A percentile compares a stretch with the other conserved stretches of the same genome.
Evolutionary conservation across 2,888 invertebrate species (phyloP).

Genomic region (Aphidius colemani): DNA sequence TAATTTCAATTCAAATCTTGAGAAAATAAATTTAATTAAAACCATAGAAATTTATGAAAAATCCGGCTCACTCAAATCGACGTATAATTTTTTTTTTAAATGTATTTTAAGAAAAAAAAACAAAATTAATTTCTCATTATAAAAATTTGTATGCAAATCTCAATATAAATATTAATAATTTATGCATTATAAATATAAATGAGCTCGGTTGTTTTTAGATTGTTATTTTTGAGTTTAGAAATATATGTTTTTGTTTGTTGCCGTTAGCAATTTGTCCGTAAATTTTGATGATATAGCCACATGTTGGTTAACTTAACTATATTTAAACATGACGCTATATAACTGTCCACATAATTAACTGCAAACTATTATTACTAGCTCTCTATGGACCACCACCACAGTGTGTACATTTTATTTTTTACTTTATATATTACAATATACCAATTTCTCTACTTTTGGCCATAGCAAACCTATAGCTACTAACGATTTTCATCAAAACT

Average conservation of each 20-base stretch:
- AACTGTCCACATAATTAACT: conserved; percentile 27
- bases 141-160: no score
- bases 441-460: conserved; percentile 18
- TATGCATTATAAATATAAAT: no score
- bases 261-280: conserved; percentile 23
- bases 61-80: conserved; percentile 12
- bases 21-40: conserved; percentile 44
- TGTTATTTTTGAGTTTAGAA: no score
- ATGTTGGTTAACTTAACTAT: conserved; percentile 4
- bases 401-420: no score
- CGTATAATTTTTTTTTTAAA: no score
- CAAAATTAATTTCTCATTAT: no score
- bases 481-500: conserved; percentile 8
- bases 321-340: not conserved
- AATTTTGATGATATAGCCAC: conserved; percentile 26
- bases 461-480: conserved; percentile 1
- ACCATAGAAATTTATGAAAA: conserved; percentile 36
- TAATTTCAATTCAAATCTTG: conserved; percentile 33
- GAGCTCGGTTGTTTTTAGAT: no score
- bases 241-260: not conserved
- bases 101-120: no score
- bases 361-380: conserved; percentile 28
- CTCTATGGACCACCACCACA: conserved; percentile 14
- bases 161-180: not conserved
- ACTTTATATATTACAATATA: not conserved